Evolutionary conservation across 2,888 invertebrate species (phyloP).

Genomic region (Tubiluchus corallicola): DNA sequence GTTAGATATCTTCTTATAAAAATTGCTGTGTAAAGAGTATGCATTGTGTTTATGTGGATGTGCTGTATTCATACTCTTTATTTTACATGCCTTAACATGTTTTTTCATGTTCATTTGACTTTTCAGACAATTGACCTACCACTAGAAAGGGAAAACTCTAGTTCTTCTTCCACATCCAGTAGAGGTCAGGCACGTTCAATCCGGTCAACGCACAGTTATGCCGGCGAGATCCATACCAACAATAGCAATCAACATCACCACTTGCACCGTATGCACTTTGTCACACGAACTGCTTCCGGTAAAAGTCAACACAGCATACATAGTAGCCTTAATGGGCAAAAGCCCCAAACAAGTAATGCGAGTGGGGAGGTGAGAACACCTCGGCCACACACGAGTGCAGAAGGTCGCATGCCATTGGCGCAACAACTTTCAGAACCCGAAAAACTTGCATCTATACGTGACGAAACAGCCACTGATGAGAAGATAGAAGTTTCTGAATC

Average conservation of each 20-base stretch:
- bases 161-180: constrained; percentile 47
- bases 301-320: constrained; percentile 18
- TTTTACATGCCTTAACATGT: too few species aligned
- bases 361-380: too few species aligned
- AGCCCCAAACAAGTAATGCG: constrained; percentile 5
- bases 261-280: constrained; percentile 42
- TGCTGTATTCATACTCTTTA: too few species aligned
- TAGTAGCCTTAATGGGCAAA: constrained; percentile 13
- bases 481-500: constrained; percentile 15
- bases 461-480: constrained; percentile 13
- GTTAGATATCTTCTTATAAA: too few species aligned
- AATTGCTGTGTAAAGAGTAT: too few species aligned
- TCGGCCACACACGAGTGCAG: too few species aligned
- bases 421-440: too few species aligned
- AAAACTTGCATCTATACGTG: too few species aligned
- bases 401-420: too few species aligned
- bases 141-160: constrained; percentile 54
- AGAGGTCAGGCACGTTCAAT: constrained; percentile 20
- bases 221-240: constrained; percentile 25
- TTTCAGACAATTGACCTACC: constrained; percentile 67
- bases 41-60: too few species aligned
- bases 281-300: constrained; percentile 25
- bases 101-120: constrained; percentile 14
- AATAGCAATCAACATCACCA: constrained; percentile 25
- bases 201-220: constrained; percentile 27